phyloP scores from a whole-genome alignment of 2,888 invertebrate genomes.

The Tanypteryx hageni region DNA sequence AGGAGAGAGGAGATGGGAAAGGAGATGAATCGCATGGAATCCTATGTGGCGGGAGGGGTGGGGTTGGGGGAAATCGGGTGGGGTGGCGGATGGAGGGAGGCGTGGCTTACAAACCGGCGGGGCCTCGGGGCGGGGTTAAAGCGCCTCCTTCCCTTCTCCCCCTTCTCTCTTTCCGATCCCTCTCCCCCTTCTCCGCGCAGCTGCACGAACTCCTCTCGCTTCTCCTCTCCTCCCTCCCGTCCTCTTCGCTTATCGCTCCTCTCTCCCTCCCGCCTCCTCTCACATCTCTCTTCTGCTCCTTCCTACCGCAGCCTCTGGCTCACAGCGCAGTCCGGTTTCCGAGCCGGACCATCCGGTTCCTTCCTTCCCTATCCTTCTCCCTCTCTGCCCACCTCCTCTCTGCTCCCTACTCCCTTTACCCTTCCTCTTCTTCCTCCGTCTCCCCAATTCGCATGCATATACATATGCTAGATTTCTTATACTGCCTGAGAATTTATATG shows the following conservation, averaged over 20 bases:
- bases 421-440: not conserved
- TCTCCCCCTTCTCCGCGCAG: conserved; percentile 34
- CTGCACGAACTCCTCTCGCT: conserved; percentile 33
- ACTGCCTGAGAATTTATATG: not conserved
- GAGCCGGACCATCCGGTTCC: conserved; percentile 61
- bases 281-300: not conserved
- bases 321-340: conserved; percentile 58
- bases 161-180: not conserved
- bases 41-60: not conserved
- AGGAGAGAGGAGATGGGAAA: not conserved
- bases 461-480: not conserved
- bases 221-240: not conserved
- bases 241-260: not conserved
- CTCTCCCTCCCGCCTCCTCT: not conserved
- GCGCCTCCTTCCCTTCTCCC: not conserved
- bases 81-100: conserved; percentile 15
- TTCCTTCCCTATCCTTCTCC: conserved; percentile 15
- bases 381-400: not conserved
- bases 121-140: conserved; percentile 64
- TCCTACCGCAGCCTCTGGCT: not conserved
- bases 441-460: not conserved
- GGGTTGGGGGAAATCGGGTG: not conserved
- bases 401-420: not conserved
- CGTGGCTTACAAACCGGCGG: conserved; percentile 62
- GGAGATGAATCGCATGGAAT: conserved; percentile 41